These are phyloP conservation scores for Drosophila falleni DNA, from an alignment of 2,888 invertebrate genomes.

Conservation along the genomic window DNA sequence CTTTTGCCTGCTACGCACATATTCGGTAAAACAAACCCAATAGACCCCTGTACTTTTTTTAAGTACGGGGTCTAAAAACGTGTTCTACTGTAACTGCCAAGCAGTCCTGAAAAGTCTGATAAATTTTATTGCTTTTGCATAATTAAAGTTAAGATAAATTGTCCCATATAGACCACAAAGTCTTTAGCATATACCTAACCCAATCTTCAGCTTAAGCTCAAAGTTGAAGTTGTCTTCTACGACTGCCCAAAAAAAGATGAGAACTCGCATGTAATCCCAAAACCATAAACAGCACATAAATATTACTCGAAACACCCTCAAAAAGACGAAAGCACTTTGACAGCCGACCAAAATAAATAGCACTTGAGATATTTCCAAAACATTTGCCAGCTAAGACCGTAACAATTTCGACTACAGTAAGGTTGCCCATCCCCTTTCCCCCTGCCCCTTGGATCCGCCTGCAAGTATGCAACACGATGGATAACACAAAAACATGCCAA, in stretches of 20 bases:
- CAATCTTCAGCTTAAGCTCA: neutral
- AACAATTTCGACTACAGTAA: constrained; percentile 49
- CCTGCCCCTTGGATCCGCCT: constrained; percentile 15
- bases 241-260: neutral
- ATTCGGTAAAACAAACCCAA: no score
- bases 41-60: no score
- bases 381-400: constrained; percentile 71
- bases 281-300: constrained; percentile 30
- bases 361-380: constrained; percentile 82
- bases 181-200: neutral
- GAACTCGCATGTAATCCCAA: constrained; percentile 18
- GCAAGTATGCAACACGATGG: constrained; percentile 71
- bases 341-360: constrained; percentile 74
- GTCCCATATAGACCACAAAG: neutral
- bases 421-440: neutral
- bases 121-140: no score
- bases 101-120: no score
- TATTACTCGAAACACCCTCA: constrained; percentile 51
- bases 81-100: no score
- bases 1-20: no score
- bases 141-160: neutral
- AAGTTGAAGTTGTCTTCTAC: neutral
- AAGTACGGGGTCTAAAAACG: no score
- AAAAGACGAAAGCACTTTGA: constrained; percentile 46
- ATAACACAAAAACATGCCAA: constrained; percentile 60